Conservation (phyloP, 2,888 invertebrate species). For the Sarcophaga rosellei region DNA sequence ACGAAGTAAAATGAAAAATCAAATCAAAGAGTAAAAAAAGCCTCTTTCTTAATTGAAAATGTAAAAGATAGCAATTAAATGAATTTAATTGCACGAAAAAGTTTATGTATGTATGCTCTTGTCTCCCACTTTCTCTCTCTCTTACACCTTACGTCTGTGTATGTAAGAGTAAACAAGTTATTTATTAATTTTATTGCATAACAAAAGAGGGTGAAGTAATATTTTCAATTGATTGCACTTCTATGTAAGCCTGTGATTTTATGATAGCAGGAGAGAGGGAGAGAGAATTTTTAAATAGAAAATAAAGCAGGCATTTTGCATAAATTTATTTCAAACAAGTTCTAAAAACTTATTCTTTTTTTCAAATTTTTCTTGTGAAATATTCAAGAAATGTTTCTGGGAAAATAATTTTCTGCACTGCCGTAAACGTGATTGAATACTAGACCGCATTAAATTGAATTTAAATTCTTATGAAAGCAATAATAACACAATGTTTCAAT, state of each 20-base stretch:
- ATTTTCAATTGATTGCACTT: neutral
- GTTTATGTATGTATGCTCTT: neutral
- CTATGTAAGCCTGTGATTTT: neutral
- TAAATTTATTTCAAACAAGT: neutral
- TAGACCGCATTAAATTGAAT: neutral
- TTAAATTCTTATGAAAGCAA: neutral
- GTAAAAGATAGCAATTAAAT: conserved; percentile 63
- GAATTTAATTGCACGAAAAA: conserved; percentile 50
- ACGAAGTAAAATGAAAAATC: neutral
- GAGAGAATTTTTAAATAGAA: neutral
- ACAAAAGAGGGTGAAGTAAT: conserved; percentile 20
- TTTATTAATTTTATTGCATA: conserved; percentile 24
- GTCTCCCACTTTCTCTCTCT: neutral
- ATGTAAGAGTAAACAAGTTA: neutral
- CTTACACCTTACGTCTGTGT: neutral
- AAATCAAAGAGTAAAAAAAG: conserved; percentile 9
- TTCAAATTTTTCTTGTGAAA: neutral
- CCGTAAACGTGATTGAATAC: neutral
- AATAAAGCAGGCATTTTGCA: neutral
- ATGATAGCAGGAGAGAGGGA: neutral
- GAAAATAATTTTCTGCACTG: neutral
- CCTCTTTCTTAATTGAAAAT: conserved; percentile 53
- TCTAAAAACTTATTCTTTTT: neutral
- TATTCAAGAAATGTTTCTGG: neutral
- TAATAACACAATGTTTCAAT: too few relatives aligned